Evolutionary conservation across 1,140 invertebrate genomes (phyloP), one percentile per base, ranked within the genome.

Genomic region (Cylas formicarius): DNA sequence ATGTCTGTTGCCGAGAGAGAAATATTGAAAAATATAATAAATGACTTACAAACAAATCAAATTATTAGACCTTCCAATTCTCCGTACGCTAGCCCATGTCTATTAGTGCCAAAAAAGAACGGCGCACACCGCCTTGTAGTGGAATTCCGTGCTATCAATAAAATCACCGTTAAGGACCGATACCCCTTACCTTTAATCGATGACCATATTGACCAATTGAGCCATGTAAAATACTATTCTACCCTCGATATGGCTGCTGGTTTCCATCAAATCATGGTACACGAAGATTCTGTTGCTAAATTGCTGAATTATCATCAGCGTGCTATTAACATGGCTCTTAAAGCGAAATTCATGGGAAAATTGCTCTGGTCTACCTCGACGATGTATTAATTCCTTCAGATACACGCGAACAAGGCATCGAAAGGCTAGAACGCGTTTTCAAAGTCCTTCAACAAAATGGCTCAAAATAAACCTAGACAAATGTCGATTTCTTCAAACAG

Each of bases 61-160:
- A n/a, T n/a, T n/a, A n/a, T n/a, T n/a, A n/a, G n/a, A n/a, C n/a
- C n/a, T n/a, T n/a, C n/a, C n/a, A n/a, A n/a, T n/a, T n/a, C n/a
- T n/a, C n/a, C n/a, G n/a, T n/a, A n/a, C n/a, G n/a, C n/a, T n/a
- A n/a, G n/a, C n/a, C n/a, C n/a, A n/a, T n/a, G n/a, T n/a, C n/a
- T n/a, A n/a, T n/a, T n/a, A n/a, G n/a, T n/a, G n/a, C n/a, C n/a
- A n/a, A n/a, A n/a, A n/a, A n/a, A n/a, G n/a, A n/a, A n/a, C n/a
- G n/a, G n/a, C n/a, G n/a, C n/a, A n/a, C n/a, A n/a, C n/a, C n/a
- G n/a, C n/a, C n/a, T n/a, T n/a, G n/a, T n/a, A n/a, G n/a, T 75
- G 1, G 72, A 78, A 50, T 76, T 66, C 49, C 49, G 72, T 6
- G 32, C 42, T 17, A 38, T 74, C 5, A 76, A 76, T 52, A 62